Evolutionary conservation across 1,140 invertebrate genomes (phyloP), one percentile per base, ranked within the genome.

Genomic region (Drosophila sp.): DNA sequence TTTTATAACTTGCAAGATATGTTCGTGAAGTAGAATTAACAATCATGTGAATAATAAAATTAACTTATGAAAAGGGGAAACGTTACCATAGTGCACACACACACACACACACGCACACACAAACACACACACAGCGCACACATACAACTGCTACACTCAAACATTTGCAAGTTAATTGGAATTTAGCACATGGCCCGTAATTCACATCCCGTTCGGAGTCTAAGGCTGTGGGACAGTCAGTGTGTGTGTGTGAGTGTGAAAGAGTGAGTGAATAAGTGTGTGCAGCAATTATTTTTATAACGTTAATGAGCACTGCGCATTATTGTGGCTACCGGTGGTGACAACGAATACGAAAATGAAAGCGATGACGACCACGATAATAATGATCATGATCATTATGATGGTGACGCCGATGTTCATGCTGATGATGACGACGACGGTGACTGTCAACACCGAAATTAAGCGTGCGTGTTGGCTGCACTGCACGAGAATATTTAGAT

Each of bases 251-350:
- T 7, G 43, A 45, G 21, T 61, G 18, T 48, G 45, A 34, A 46
- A 40, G 36, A 69, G 25, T 73, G 41, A 51, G 27, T 57, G 41
- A 34, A 36, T 62, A 45, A 43, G 61, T 66, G 25, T 48, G 76
- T 69, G 58, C 66, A 69, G 83, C 83, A 89, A 89, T 89, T 89
- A 89, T 89, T 89, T 89, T 89, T 89, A 89, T 80, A 82, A 89
- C 79, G 76, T 89, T 89, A 89, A 89, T 89, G 83, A 89, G 83
- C 83, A 83, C 58, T 43, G 74, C 59, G 70, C 81, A 86, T 86
- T 86, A 81, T 86, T 86, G 74, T 69, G 65, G 81, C 69, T 66
- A 71, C 46, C 57, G 57, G 51, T 58, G 67, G 61, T 61, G 27
- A n/a, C 34, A n/a, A 27, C 38, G 62, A 43, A 2, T 21, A 1